Base-by-base conservation (phyloP, 2,797 vertebrate genomes). In the Darevskia mixta region DNA sequence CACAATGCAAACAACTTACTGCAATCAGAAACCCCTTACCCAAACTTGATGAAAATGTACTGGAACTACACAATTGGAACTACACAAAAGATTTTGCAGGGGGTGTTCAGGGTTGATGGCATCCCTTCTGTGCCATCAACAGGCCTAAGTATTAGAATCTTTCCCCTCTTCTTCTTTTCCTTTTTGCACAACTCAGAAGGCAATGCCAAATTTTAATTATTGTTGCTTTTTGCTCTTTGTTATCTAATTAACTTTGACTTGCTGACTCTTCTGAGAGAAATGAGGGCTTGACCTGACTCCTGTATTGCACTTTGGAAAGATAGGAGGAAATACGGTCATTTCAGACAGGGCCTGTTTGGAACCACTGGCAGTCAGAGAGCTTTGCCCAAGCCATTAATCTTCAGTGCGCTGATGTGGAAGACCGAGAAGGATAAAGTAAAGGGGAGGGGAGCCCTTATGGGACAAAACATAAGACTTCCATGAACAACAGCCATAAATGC, bases 201-300 rank as follows among this genome's bases (percentile, higher is more conserved):
- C 0, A 1, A 84, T 41, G 84, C 73, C 49, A 32, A 83, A 87
- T 35, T 91, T 95, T 92, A 95, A 94, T 95, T 94, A 93, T 87
- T 45, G 82, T 72, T 86, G 86, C 58, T 77, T 91, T 78, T 93
- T 93, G 77, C 91, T 92, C 67, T 89, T 92, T 86, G 92, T 94
- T 91, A 94, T 95, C 93, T 95, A 95, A 95, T 95, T 94, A 94
- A 95, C 90, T 94, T 91, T 93, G 86, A 87, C 89, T 93, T 90
- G 66, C 88, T 87, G 86, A 78, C 84, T 90, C 1, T 93, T 94
- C 92, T 86, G 87, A 83, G 91, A 86, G 87, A 93, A 87, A 91
- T 90, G 86, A 85, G 92, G 87, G n/a, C 71, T 87, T 88, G 90
- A 85, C 88, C 43, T 77, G 89, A 83, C 87, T 89, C 93, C 85